A percentile compares a stretch with the other conserved stretches of the same genome.
phyloP scores from a whole-genome alignment of 1,140 invertebrate species.

The Trichonephila inaurata region DNA sequence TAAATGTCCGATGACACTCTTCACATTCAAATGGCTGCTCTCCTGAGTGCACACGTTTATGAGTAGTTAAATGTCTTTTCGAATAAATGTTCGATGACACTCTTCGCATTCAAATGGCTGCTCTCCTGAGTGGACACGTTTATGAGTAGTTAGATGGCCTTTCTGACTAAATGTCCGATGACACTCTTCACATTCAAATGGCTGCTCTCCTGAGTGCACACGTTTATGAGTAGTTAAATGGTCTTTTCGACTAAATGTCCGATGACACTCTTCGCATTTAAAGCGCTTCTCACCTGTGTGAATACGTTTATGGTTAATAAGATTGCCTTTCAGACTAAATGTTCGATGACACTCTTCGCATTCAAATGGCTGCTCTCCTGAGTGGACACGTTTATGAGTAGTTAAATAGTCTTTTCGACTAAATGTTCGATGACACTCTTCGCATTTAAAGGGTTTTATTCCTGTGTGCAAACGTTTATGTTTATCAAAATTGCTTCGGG shows the following conservation, averaged over 20 bases:
- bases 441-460: no score
- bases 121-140: constrained; percentile 75
- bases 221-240: no score
- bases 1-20: constrained; percentile 5
- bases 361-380: constrained; percentile 19
- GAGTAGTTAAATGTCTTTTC: no score
- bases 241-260: no score
- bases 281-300: constrained; percentile 77
- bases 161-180: not conserved
- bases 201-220: not conserved
- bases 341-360: not conserved
- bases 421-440: no score
- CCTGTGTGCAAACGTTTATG: no score
- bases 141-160: constrained; percentile 61
- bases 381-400: not conserved
- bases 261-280: not conserved
- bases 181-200: constrained; percentile 7
- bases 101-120: constrained; percentile 43
- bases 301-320: not conserved
- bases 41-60: not conserved
- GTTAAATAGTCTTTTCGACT: no score
- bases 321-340: constrained; percentile 52
- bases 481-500: no score
- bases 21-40: constrained; percentile 16
- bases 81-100: no score